phyloP scores from a whole-genome alignment of 2,113 vertebrate genomes.

The Chiloscyllium plagiosum region DNA sequence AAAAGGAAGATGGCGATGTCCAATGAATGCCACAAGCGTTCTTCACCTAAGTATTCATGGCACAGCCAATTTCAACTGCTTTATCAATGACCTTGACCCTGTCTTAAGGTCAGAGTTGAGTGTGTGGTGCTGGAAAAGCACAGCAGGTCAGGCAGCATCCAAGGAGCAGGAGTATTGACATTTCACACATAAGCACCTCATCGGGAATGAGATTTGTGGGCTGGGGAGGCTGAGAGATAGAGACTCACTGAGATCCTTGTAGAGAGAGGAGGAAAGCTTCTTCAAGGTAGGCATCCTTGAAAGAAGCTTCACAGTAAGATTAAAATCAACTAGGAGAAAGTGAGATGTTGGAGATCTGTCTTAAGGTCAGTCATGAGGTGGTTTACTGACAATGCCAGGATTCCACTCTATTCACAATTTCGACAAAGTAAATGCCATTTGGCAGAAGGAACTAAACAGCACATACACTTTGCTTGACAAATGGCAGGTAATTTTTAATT shows the following conservation, averaged over 20 bases:
- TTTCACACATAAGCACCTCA: too few relatives aligned
- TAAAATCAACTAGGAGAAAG: too few relatives aligned
- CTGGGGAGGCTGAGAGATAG: too few relatives aligned
- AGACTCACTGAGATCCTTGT: too few relatives aligned
- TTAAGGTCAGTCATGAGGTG: neutral
- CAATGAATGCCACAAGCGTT: neutral
- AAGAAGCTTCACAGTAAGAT: too few relatives aligned
- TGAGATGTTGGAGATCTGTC: neutral
- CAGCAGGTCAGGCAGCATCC: too few relatives aligned
- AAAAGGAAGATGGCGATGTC: neutral
- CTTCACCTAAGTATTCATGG: neutral
- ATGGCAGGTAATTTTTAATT: neutral
- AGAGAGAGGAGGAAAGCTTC: too few relatives aligned
- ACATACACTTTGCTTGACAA: neutral
- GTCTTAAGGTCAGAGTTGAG: neutral
- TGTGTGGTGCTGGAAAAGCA: too few relatives aligned
- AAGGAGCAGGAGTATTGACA: too few relatives aligned
- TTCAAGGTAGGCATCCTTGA: too few relatives aligned
- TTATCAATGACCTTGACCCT: neutral
- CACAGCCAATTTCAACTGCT: neutral
- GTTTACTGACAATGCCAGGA: neutral
- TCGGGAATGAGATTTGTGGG: too few relatives aligned
- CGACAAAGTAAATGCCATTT: neutral
- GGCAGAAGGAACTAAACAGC: neutral
- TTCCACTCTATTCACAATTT: neutral